Percentiles rank a stretch among this genome's conserved stretches.
Conservation (phyloP, 1,140 invertebrate species). For the Drosophila punjabiensis region DNA sequence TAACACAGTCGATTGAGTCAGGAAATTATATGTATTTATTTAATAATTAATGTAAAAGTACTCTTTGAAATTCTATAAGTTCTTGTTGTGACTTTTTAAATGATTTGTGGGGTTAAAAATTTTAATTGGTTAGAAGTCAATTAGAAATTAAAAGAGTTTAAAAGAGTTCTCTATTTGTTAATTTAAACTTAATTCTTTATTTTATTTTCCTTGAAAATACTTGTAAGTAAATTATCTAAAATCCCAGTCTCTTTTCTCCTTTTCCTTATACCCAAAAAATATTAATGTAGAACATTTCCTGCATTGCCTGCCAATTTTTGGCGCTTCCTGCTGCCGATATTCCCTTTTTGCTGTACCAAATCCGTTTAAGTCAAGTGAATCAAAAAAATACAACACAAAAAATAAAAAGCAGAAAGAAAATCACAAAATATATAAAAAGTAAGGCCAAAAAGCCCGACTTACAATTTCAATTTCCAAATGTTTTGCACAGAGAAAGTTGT, state of each 20-base stretch:
- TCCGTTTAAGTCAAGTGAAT: slow-evolving; percentile 59
- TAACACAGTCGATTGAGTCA: neutral
- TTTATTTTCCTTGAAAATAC: neutral
- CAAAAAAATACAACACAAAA: slow-evolving; percentile 13
- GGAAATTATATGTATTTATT: slow-evolving; percentile 9
- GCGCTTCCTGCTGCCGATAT: slow-evolving; percentile 30
- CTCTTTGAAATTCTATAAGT: neutral
- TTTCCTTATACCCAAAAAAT: neutral
- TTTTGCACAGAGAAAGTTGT: slow-evolving; percentile 47
- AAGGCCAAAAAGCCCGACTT: slow-evolving; percentile 35
- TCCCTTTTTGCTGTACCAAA: slow-evolving; percentile 36
- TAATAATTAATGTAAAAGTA: neutral
- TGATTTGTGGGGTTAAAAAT: neutral
- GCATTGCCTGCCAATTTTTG: slow-evolving; percentile 32
- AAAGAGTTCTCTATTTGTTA: neutral
- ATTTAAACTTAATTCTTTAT: neutral
- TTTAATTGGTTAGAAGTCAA: neutral
- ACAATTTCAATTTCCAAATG: slow-evolving; percentile 77
- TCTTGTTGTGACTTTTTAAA: neutral
- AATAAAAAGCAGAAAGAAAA: slow-evolving; percentile 16
- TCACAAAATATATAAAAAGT: slow-evolving; percentile 41
- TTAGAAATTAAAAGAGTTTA: neutral
- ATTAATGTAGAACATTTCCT: slow-evolving; percentile 45
- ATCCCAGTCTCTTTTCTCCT: neutral
- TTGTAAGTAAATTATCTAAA: neutral